Percentiles rank a stretch among this genome's conserved stretches.
These are phyloP conservation scores for Andrena camellia DNA, from an alignment of 2,888 invertebrate genomes.

Conservation along the genomic window DNA sequence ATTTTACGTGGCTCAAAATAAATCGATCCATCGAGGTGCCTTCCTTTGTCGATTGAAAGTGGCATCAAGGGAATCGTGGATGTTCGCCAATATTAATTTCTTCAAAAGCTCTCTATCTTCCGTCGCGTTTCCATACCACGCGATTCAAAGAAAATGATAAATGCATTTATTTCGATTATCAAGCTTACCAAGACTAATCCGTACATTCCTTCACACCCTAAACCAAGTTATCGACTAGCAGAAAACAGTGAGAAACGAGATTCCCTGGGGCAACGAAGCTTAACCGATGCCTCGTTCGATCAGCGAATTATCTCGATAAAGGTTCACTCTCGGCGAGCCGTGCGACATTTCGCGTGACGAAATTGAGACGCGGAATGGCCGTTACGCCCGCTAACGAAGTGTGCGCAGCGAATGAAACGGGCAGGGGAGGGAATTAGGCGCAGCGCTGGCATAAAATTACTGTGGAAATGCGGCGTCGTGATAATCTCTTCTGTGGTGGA, in stretches of 20 bases:
- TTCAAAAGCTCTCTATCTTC: too few relatives aligned
- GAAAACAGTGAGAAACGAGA: too few relatives aligned
- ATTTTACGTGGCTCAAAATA: conserved; percentile 56
- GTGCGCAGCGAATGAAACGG: conserved; percentile 16
- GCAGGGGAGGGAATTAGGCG: conserved; percentile 12
- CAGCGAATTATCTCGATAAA: neutral
- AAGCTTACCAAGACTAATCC: too few relatives aligned
- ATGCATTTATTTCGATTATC: too few relatives aligned
- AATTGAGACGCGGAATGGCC: neutral
- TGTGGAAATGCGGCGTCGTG: conserved; percentile 36
- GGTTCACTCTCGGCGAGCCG: neutral
- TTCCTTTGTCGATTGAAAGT: neutral
- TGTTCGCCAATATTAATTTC: neutral
- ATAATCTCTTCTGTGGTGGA: conserved; percentile 53
- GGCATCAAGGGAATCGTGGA: neutral
- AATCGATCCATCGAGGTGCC: conserved; percentile 32
- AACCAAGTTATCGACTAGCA: too few relatives aligned
- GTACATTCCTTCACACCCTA: too few relatives aligned
- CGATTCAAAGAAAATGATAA: too few relatives aligned
- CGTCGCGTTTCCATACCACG: too few relatives aligned
- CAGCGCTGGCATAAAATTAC: conserved; percentile 45
- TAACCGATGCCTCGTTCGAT: too few relatives aligned
- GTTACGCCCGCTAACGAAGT: neutral
- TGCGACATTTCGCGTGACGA: neutral
- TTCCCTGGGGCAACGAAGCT: too few relatives aligned